Base-by-base conservation (phyloP, 2,113 vertebrate genomes). In the Gallinago media region DNA sequence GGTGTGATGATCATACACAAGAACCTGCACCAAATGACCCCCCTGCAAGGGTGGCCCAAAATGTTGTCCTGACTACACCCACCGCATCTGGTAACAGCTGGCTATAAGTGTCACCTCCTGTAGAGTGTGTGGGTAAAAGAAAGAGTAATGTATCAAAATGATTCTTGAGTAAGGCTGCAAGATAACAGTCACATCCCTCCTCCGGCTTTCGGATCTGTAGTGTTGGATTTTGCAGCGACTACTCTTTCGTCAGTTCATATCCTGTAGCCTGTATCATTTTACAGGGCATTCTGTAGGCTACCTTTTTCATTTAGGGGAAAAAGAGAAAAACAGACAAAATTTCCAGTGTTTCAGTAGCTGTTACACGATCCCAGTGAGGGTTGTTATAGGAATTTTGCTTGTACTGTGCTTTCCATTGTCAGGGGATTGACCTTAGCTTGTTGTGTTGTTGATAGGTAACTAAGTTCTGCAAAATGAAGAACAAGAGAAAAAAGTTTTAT, bases 1-100 rank as follows among this genome's bases (percentile, higher is more conserved):
- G 95, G 63, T 99, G 99, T 85, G 19, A 89, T 15, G 72, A 92
- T 46, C 54, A 2, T 31, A 44, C 6, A 20, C 91, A n/a, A 29
- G 23, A 42, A 8, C 23, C 15, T 0, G 1, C 9, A 22, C 16
- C 8, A 5, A 75, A 40, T 25, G 58, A 79, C 1, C 1, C 18
- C 6, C 42, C 87, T 2, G 12, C 56, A 17, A 34, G 23, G 11
- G 40, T 8, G 1, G 9, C 56, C 47, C 47, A 58, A 29, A 70
- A 54, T 0, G 1, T 2, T n/a, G 73, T 36, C 32, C 14, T 1
- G 0, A 8, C 75, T 42, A n/a, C 85, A 22, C 27, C 31, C 29
- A 47, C n/a, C 20, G 56, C 19, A 85, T 77, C 71, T 94, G 98
- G 96, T 98, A 90, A 93, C 63, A 63, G 22, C 25, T 94, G 91